These are phyloP conservation scores for Phrixothrix hirtus DNA, from an alignment of 2,888 invertebrate species.

Conservation along the genomic window DNA sequence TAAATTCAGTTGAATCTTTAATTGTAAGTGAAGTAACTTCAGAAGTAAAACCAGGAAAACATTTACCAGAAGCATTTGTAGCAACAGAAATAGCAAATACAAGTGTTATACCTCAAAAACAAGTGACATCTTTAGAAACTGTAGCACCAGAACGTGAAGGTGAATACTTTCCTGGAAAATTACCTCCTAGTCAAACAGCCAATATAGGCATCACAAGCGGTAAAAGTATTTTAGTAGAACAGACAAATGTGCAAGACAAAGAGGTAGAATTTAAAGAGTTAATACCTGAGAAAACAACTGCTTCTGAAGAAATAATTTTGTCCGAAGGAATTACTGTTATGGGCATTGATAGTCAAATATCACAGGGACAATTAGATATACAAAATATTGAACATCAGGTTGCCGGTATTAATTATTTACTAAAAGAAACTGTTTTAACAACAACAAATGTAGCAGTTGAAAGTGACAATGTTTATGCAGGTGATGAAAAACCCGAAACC, in stretches of 20 bases:
- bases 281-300: slow-evolving; percentile 55
- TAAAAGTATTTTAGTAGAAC: slow-evolving; percentile 63
- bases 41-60: slow-evolving; percentile 75
- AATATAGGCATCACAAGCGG: slow-evolving; percentile 62
- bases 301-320: slow-evolving; percentile 59
- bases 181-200: slow-evolving; percentile 66
- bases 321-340: slow-evolving; percentile 64
- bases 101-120: slow-evolving; percentile 67
- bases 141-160: slow-evolving; percentile 73
- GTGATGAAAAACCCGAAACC: slow-evolving; percentile 53
- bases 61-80: slow-evolving; percentile 77
- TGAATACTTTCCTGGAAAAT: slow-evolving; percentile 60
- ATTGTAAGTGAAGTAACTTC: slow-evolving; percentile 70
- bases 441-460: slow-evolving; percentile 65
- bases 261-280: slow-evolving; percentile 62
- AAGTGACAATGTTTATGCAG: slow-evolving; percentile 60
- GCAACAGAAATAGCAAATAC: slow-evolving; percentile 75
- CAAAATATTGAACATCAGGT: slow-evolving; percentile 58
- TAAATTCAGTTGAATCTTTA: slow-evolving; percentile 66
- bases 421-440: slow-evolving; percentile 65
- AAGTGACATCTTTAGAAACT: slow-evolving; percentile 67
- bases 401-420: slow-evolving; percentile 64
- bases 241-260: slow-evolving; percentile 66
- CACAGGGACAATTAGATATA: slow-evolving; percentile 61
- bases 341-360: slow-evolving; percentile 67